These are phyloP conservation scores for Caprella mutica DNA, from an alignment of 2,888 invertebrate species.

Conservation along the genomic window DNA sequence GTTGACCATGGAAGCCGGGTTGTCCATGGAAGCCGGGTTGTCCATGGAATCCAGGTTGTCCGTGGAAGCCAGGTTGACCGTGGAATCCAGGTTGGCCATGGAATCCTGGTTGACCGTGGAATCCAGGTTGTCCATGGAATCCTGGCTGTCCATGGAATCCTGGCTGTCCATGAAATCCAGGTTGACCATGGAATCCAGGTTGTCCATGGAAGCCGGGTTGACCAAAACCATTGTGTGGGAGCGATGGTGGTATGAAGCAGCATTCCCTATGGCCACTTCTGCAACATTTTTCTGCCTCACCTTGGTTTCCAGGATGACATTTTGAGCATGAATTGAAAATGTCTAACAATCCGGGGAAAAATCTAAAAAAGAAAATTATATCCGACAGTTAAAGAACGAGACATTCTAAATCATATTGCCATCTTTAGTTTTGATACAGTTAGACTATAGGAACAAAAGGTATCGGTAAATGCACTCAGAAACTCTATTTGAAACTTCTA, in stretches of 20 bases:
- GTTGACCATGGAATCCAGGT: too few relatives aligned
- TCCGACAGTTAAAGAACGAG: too few relatives aligned
- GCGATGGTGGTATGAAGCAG: neutral
- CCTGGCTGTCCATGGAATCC: neutral
- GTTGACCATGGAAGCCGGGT: neutral
- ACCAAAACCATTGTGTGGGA: neutral
- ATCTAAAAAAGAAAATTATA: too few relatives aligned
- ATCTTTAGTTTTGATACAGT: too few relatives aligned
- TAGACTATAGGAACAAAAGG: too few relatives aligned
- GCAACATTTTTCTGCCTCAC: neutral
- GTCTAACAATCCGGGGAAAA: constrained; percentile 1
- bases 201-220: neutral
- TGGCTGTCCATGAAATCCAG: neutral
- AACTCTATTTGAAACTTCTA: too few relatives aligned
- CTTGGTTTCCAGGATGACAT: neutral
- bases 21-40: neutral
- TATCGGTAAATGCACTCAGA: too few relatives aligned
- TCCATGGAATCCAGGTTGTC: neutral
- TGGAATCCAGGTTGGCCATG: neutral
- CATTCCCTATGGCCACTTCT: neutral
- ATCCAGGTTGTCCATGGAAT: neutral
- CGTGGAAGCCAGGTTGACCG: neutral
- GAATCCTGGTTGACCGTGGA: neutral
- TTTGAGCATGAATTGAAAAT: constrained; percentile 6
- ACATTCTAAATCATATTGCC: too few relatives aligned